phyloP scores from a whole-genome alignment of 2,888 invertebrate genomes.

The Gerris lacustris region DNA sequence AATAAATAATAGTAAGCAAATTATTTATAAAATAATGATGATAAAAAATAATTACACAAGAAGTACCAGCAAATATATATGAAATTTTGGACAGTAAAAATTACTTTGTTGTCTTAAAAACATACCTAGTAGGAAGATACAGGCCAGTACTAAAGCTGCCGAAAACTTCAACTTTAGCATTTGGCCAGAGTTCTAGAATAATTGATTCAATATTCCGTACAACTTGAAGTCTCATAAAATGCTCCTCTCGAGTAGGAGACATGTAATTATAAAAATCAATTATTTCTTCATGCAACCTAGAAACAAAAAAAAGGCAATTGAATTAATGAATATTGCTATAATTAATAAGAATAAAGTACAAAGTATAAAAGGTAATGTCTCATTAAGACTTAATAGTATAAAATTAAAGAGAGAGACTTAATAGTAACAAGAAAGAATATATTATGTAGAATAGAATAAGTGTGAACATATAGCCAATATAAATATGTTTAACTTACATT shows the following conservation, averaged over 20 bases:
- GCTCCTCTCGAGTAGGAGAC: constrained; percentile 84
- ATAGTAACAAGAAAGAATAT: constrained; percentile 7
- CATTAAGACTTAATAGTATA: background rate
- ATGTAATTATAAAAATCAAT: constrained; percentile 92
- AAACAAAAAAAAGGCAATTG: constrained; percentile 17
- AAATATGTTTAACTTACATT: too few species aligned
- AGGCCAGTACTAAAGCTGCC: constrained; percentile 95
- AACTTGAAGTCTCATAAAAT: constrained; percentile 74
- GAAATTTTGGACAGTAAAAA: too few species aligned
- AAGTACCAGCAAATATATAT: too few species aligned
- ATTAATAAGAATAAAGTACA: background rate
- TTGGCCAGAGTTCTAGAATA: constrained; percentile 80
- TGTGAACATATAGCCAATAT: too few species aligned
- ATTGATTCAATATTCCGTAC: constrained; percentile 78
- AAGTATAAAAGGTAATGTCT: background rate
- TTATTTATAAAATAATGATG: too few species aligned
- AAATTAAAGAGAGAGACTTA: background rate
- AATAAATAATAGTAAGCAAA: too few species aligned
- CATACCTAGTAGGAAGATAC: constrained; percentile 85
- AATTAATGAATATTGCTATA: background rate
- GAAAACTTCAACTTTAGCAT: constrained; percentile 91
- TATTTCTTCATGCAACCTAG: constrained; percentile 90
- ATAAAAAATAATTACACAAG: too few species aligned
- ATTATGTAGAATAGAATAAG: too few species aligned
- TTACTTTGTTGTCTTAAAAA: too few species aligned